Base-by-base conservation (phyloP, 2,113 vertebrate genomes). In the Eulemur macaco region DNA sequence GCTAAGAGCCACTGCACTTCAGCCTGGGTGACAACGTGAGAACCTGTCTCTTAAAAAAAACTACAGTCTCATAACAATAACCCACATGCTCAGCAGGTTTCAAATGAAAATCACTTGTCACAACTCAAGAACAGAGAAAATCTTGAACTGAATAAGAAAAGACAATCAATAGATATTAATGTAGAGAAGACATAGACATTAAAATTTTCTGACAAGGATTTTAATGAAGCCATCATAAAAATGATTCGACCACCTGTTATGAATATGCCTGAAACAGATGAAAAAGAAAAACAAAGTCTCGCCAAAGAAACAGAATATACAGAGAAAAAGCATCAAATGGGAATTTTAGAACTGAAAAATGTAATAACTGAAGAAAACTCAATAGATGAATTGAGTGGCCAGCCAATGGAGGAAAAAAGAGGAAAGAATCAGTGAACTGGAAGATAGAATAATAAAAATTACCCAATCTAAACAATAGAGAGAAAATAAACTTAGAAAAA, bases 311-410 rank as follows among this genome's bases (percentile, higher is more conserved):
- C 0, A 50, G 64, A 85, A 77, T 21, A 83, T 45, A 64, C 1
- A 84, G 17, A 64, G 45, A 86, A 85, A 25, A 82, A 82, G 14
- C 69, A 74, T 27, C n/a, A 66, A 83, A 71, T 31, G 29, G 13
- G 64, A 77, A 83, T 47, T 73, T 82, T 11, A 83, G 45, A 94
- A 80, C 20, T 93, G 76, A 97, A 92, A 93, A 93, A 88, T 83
- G 39, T 39, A 39, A 71, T 0, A 84, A 80, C 47, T 52, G 37
- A 73, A 73, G 20, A 66, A 77, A 92, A 64, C 17, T 56, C 52
- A 50, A 47, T 6, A 60, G 20, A 74, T 34, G 37, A 39, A 34
- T 34, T 69, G 73, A 86, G 45, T 25, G 94, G 78, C 34, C 73
- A 78, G 39, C 39, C 39, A 39, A 64, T 37, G 37, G 63, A 91